phyloP scores from a whole-genome alignment of 2,888 invertebrate species.

The Orchesella flavescens region DNA sequence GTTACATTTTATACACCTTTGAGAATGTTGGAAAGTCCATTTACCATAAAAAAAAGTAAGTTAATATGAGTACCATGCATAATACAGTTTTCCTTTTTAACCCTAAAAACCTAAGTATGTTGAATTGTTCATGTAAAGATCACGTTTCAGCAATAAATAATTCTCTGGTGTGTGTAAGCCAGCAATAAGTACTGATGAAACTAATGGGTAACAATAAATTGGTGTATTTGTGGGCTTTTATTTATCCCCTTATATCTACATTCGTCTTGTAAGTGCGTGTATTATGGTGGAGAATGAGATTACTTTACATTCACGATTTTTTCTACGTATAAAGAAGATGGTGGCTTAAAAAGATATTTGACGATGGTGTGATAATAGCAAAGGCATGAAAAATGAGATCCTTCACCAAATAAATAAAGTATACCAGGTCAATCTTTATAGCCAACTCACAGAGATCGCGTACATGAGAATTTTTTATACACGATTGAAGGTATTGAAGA shows the following conservation, averaged over 20 bases:
- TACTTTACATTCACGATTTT: constrained; percentile 42
- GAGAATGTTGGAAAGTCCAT: too few species aligned
- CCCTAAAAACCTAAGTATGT: constrained; percentile 28
- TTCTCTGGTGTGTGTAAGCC: constrained; percentile 10
- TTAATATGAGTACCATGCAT: constrained; percentile 10
- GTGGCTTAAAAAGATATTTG: not conserved
- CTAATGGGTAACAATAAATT: constrained; percentile 37
- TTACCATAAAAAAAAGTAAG: too few species aligned
- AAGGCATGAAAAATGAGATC: constrained; percentile 10
- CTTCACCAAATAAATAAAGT: constrained; percentile 34
- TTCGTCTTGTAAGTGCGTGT: not conserved
- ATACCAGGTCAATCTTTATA: constrained; percentile 53
- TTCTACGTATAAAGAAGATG: not conserved
- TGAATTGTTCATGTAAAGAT: constrained; percentile 37
- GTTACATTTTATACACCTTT: too few species aligned
- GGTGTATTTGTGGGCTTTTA: constrained; percentile 1
- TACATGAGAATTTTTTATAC: too few species aligned
- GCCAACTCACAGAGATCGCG: not conserved
- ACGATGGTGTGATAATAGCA: not conserved
- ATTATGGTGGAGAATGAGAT: constrained; percentile 27
- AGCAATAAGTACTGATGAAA: constrained; percentile 51
- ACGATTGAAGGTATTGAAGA: too few species aligned
- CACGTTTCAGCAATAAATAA: constrained; percentile 57
- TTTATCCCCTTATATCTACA: not conserved
- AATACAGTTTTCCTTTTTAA: constrained; percentile 45